Conservation (phyloP, 1,140 invertebrate species). For the Euschistus heros region DNA sequence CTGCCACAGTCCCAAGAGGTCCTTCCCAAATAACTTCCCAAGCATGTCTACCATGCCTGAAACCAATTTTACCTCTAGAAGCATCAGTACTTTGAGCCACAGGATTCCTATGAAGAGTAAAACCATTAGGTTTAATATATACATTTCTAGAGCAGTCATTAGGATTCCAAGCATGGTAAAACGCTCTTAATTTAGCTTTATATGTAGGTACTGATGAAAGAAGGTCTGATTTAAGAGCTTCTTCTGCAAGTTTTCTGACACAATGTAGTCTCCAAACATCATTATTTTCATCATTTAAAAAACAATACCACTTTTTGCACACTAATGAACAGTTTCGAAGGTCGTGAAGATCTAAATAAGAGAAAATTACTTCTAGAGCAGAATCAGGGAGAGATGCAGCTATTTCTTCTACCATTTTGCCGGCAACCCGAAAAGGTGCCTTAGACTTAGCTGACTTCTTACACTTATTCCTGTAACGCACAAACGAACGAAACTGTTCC, state of each 20-base stretch:
- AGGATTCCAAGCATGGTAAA: constrained; percentile 93
- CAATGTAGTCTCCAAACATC: constrained; percentile 92
- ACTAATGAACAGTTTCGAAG: constrained; percentile 81
- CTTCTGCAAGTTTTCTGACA: constrained; percentile 73
- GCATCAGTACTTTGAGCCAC: constrained; percentile 98
- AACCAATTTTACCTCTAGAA: constrained; percentile 88
- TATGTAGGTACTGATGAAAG: constrained; percentile 79
- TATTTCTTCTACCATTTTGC: constrained; percentile 34
- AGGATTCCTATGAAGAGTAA: constrained; percentile 93
- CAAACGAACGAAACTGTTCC: neutral
- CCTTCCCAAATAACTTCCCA: constrained; percentile 99
- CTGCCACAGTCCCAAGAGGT: constrained; percentile 88
- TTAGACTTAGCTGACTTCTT: constrained; percentile 1
- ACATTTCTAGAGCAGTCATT: constrained; percentile 94
- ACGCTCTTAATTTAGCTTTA: constrained; percentile 89
- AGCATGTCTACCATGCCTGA: constrained; percentile 83
- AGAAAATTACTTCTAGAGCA: constrained; percentile 88
- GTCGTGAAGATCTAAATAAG: constrained; percentile 78
- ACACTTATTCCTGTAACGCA: constrained; percentile 4
- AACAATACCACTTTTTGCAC: constrained; percentile 86
- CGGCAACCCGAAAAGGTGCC: constrained; percentile 14
- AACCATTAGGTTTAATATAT: constrained; percentile 93
- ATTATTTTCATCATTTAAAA: constrained; percentile 87
- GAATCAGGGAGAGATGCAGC: constrained; percentile 49
- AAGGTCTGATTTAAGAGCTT: constrained; percentile 85